These are phyloP conservation scores for Catostomus latipinnis DNA, from an alignment of 2,797 vertebrate species.

Conservation along the genomic window DNA sequence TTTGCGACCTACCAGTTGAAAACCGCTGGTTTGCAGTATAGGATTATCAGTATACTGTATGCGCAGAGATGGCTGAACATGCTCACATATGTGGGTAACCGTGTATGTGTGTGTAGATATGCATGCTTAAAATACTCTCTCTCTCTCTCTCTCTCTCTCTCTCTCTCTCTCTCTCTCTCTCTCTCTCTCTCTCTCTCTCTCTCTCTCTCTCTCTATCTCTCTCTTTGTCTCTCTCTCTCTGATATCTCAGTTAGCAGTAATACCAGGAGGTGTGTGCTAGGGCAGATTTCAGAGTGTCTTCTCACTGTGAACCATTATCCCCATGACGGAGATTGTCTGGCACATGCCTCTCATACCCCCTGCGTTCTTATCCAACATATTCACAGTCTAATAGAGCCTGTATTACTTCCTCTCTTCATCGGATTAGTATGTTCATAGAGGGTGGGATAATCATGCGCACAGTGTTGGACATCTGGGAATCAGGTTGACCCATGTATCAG, in stretches of 20 bases:
- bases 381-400: conserved; percentile 47
- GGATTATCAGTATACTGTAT: not conserved
- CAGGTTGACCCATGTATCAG: conserved; percentile 34
- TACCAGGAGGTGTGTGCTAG: not conserved
- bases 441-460: conserved; percentile 45
- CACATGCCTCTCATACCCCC: not conserved
- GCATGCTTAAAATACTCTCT: not conserved
- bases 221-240: not conserved
- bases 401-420: conserved; percentile 54
- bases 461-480: conserved; percentile 29
- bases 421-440: conserved; percentile 61
- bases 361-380: conserved; percentile 45
- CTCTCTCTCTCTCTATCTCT: too few species aligned
- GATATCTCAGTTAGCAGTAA: conserved; percentile 4
- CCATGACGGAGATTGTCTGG: not conserved
- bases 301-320: conserved; percentile 25
- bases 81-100: not conserved
- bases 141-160: not conserved
- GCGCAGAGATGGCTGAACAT: not conserved
- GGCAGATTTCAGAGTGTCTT: conserved; percentile 7
- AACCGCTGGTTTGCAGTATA: not conserved
- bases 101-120: not conserved
- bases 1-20: too few species aligned
- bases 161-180: too few species aligned
- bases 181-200: not conserved